These are phyloP conservation scores for Liasis olivaceus DNA, from an alignment of 2,797 vertebrate species.

Conservation along the genomic window DNA sequence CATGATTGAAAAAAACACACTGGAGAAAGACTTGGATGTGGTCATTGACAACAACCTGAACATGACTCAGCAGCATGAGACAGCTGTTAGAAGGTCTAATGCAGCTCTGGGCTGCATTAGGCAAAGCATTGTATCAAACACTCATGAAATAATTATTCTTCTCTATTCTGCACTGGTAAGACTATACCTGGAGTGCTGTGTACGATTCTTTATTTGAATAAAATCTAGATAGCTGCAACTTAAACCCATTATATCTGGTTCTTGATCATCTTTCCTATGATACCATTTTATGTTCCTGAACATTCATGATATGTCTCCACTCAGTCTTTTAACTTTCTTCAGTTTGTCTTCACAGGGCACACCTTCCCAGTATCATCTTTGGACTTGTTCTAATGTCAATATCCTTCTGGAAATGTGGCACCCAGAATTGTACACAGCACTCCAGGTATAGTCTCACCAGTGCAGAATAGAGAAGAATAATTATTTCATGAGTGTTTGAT, in stretches of 20 bases:
- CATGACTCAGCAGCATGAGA: too few species aligned
- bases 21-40: too few species aligned
- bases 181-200: too few species aligned
- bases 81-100: too few species aligned
- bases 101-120: too few species aligned
- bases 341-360: not conserved
- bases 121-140: too few species aligned
- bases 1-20: too few species aligned
- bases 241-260: not conserved
- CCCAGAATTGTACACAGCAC: not conserved
- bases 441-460: not conserved
- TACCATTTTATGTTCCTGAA: not conserved
- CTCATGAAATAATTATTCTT: too few species aligned
- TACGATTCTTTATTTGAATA: not conserved
- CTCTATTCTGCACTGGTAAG: too few species aligned
- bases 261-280: not conserved
- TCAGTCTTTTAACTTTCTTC: not conserved
- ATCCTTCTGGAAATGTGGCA: not conserved
- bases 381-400: not conserved
- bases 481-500: not conserved
- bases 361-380: not conserved
- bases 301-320: not conserved
- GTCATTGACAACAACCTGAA: too few species aligned
- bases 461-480: not conserved
- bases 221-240: not conserved